Percentiles rank a stretch among this genome's conserved stretches.
Evolutionary conservation across 2,113 vertebrate genomes (phyloP).

Genomic region (Nanger granti): DNA sequence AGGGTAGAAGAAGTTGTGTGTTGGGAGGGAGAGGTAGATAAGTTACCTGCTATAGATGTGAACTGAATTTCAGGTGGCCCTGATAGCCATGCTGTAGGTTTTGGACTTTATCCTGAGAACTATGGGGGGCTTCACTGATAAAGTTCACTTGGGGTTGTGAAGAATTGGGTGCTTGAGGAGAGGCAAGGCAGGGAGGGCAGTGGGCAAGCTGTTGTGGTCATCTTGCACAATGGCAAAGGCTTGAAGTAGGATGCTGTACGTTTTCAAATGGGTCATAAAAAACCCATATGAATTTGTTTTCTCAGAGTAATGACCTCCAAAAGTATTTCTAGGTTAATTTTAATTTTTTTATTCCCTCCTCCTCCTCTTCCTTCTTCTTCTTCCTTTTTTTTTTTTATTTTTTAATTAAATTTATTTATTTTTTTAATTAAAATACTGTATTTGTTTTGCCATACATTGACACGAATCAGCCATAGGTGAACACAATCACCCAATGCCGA

Average conservation of each 20-base stretch:
- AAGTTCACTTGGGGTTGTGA: background rate
- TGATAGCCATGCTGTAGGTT: background rate
- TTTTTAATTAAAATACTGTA: too few relatives aligned
- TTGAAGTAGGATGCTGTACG: background rate
- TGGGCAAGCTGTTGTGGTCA: background rate
- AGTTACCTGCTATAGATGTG: background rate
- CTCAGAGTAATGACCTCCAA: background rate
- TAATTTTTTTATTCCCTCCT: background rate
- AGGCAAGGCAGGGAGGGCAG: background rate
- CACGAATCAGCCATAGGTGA: too few relatives aligned
- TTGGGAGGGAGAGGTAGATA: background rate
- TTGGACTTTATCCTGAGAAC: background rate
- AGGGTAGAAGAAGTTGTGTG: background rate
- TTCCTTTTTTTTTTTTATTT: background rate
- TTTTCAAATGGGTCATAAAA: background rate
- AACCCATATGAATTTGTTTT: background rate
- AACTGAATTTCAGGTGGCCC: background rate
- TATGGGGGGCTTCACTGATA: background rate
- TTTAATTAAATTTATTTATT: too few relatives aligned
- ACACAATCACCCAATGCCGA: too few relatives aligned
- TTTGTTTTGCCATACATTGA: too few relatives aligned
- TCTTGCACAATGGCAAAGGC: background rate
- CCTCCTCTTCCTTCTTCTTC: too few relatives aligned
- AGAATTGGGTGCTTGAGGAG: background rate
- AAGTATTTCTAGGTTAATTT: constrained; percentile 7